Percentiles rank a stretch among this genome's conserved stretches.
These are phyloP conservation scores for Parnassius orleans DNA, from an alignment of 2,888 invertebrate genomes.

Conservation along the genomic window DNA sequence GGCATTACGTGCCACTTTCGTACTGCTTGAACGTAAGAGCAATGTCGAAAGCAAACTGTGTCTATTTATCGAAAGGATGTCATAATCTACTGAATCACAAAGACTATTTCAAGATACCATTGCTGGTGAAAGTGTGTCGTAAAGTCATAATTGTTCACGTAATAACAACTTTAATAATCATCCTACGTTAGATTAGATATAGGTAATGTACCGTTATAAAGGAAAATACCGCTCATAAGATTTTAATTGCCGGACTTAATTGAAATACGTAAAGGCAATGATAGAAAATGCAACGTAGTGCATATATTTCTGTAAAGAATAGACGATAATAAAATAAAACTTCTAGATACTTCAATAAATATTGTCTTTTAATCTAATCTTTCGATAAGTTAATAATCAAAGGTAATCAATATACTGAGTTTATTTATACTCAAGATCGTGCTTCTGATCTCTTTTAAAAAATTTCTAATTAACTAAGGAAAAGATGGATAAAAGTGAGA, in stretches of 20 bases:
- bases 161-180: constrained; percentile 1
- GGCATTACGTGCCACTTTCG: constrained; percentile 20
- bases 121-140: constrained; percentile 3
- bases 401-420: constrained; percentile 3
- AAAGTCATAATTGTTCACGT: constrained; percentile 1
- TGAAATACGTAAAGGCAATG: constrained; percentile 12
- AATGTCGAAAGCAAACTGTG: constrained; percentile 16
- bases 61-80: constrained; percentile 3
- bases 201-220: constrained; percentile 21
- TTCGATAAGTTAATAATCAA: constrained; percentile 6
- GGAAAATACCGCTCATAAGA: constrained; percentile 8
- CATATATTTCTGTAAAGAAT: neutral
- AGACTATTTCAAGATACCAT: constrained; percentile 1
- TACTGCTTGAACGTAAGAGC: constrained; percentile 4
- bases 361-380: constrained; percentile 17
- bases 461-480: too few relatives aligned
- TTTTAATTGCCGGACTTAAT: constrained; percentile 23
- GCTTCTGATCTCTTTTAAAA: neutral
- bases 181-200: constrained; percentile 18
- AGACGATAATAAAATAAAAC: constrained; percentile 8
- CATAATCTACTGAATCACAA: constrained; percentile 1
- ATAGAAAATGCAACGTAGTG: neutral
- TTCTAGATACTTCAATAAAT: constrained; percentile 7
- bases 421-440: constrained; percentile 16
- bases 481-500: too few relatives aligned